Percentiles rank a stretch among this genome's conserved stretches.
Conservation (phyloP, 1,140 invertebrate genomes). For the Riptortus pedestris region DNA sequence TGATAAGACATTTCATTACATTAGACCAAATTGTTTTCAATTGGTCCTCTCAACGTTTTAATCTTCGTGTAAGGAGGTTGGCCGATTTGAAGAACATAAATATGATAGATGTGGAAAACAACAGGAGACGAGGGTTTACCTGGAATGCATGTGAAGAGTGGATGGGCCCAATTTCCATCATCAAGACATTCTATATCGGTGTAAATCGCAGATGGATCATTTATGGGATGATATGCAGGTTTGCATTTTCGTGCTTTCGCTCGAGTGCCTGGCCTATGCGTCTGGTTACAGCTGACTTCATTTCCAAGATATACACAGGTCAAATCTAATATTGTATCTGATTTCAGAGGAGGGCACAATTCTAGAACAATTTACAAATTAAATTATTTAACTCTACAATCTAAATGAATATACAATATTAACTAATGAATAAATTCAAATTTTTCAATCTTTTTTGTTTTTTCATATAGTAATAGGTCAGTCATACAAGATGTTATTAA, state of each 20-base stretch:
- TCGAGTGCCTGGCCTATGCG: slow-evolving; percentile 15
- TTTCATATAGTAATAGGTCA: too few species aligned
- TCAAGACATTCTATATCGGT: slow-evolving; percentile 8
- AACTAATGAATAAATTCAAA: too few species aligned
- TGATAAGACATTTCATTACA: too few species aligned
- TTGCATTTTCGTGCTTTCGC: slow-evolving; percentile 20
- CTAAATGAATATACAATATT: too few species aligned
- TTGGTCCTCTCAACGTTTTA: too few species aligned
- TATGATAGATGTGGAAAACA: background rate
- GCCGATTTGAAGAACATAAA: slow-evolving; percentile 3
- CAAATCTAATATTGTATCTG: slow-evolving; percentile 22
- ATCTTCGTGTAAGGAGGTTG: too few species aligned
- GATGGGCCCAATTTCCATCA: slow-evolving; percentile 17
- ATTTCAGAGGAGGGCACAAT: slow-evolving; percentile 21
- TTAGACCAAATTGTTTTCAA: too few species aligned
- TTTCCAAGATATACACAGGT: slow-evolving; percentile 17
- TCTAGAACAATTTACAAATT: slow-evolving; percentile 27
- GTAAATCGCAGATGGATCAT: background rate
- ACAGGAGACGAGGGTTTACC: slow-evolving; percentile 12
- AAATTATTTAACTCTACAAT: too few species aligned
- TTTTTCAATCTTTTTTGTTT: too few species aligned
- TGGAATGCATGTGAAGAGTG: slow-evolving; percentile 21
- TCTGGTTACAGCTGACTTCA: slow-evolving; percentile 1
- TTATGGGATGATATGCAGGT: slow-evolving; percentile 2
- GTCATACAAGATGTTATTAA: too few species aligned